These are phyloP conservation scores for Cryptomyrus ogoouensis DNA, from an alignment of 2,113 vertebrate genomes.

Conservation along the genomic window DNA sequence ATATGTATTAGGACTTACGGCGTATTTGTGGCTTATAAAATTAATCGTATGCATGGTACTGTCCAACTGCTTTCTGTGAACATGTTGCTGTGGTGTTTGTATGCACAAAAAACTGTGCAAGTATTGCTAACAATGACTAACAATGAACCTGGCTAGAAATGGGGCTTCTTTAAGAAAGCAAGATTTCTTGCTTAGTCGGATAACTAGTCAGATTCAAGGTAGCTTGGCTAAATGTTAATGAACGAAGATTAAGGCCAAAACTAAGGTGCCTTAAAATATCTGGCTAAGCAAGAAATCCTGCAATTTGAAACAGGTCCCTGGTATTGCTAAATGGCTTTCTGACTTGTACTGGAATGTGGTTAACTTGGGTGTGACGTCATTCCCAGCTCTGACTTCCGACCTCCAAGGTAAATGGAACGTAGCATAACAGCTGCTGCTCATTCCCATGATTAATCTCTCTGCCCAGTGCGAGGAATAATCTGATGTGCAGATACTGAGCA, in stretches of 20 bases:
- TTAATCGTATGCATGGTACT: background rate
- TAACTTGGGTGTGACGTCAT: background rate
- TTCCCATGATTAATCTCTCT: background rate
- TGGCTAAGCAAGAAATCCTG: background rate
- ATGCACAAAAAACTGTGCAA: background rate
- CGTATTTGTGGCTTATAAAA: background rate
- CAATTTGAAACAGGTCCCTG: background rate
- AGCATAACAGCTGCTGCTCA: background rate
- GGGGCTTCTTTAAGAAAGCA: background rate
- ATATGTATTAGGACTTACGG: background rate
- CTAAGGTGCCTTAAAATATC: background rate
- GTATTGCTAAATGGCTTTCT: background rate
- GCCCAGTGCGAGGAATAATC: background rate
- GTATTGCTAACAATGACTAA: background rate
- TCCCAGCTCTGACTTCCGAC: background rate
- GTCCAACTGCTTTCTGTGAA: background rate
- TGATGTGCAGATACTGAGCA: background rate
- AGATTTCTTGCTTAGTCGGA: background rate
- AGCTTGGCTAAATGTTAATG: background rate
- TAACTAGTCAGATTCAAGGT: background rate
- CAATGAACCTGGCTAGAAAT: background rate
- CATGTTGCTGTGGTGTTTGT: background rate
- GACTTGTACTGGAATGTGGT: background rate
- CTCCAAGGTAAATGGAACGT: background rate
- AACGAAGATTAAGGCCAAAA: background rate